Percentiles rank a stretch among this genome's conserved stretches.
These are phyloP conservation scores for Dunckerocampus dactyliophorus DNA, from an alignment of 2,113 vertebrate genomes.

Conservation along the genomic window DNA sequence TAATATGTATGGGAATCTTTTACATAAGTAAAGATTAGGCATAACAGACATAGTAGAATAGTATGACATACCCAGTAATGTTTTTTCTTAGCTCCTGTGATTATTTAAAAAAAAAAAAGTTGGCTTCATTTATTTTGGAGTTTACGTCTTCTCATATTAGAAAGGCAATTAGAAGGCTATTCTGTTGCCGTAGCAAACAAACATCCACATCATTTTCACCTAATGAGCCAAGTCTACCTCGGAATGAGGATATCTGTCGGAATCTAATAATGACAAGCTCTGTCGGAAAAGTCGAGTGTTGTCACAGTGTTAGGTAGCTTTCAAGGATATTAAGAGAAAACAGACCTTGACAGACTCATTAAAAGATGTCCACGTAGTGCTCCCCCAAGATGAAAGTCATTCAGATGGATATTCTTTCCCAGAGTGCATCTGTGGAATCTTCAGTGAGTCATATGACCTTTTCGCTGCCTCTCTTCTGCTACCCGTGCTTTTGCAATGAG, in stretches of 20 bases:
- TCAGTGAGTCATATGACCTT: neutral
- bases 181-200: constrained; percentile 65
- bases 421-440: neutral
- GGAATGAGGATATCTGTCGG: constrained; percentile 50
- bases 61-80: neutral
- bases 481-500: neutral
- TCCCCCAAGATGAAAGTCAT: neutral
- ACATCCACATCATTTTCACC: constrained; percentile 60
- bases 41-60: too few species aligned
- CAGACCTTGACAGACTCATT: constrained; percentile 58
- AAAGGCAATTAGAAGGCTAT: constrained; percentile 61
- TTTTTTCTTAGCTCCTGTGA: constrained; percentile 23
- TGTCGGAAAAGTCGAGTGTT: constrained; percentile 48
- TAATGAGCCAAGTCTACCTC: constrained; percentile 57
- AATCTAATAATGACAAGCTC: constrained; percentile 61
- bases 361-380: constrained; percentile 39
- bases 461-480: neutral
- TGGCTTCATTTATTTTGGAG: constrained; percentile 62
- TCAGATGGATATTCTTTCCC: neutral
- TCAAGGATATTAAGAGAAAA: constrained; percentile 52
- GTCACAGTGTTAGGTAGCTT: constrained; percentile 66
- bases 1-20: too few species aligned
- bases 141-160: constrained; percentile 46
- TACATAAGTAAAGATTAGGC: too few species aligned
- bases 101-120: constrained; percentile 38